These are phyloP conservation scores for Amphimallon solstitiale DNA, from an alignment of 2,888 invertebrate species.

Conservation along the genomic window DNA sequence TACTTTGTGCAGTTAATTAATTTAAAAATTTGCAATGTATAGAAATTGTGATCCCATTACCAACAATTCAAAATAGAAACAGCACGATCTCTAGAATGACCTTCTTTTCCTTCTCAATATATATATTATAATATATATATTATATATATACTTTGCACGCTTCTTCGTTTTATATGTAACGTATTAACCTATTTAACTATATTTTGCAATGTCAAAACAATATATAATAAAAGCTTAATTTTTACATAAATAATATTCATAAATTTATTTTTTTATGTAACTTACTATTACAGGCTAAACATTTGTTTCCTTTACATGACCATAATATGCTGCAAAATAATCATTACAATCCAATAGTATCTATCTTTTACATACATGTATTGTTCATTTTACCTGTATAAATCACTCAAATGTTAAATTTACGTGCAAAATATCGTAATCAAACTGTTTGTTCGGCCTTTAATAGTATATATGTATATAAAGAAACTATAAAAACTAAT, in stretches of 20 bases:
- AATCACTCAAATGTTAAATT: background rate
- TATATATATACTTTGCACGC: slow-evolving; percentile 33
- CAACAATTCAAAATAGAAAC: slow-evolving; percentile 37
- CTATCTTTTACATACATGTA: slow-evolving; percentile 6
- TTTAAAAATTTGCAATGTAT: slow-evolving; percentile 35
- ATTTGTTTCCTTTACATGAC: slow-evolving; percentile 15
- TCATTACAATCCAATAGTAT: slow-evolving; percentile 12
- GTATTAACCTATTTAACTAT: slow-evolving; percentile 28
- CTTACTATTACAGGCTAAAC: slow-evolving; percentile 40
- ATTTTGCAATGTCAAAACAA: slow-evolving; percentile 37
- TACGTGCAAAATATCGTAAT: slow-evolving; percentile 10
- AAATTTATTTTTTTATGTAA: slow-evolving; percentile 32
- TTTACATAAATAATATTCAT: slow-evolving; percentile 38
- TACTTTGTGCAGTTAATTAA: slow-evolving; percentile 53
- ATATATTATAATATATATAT: slow-evolving; percentile 30
- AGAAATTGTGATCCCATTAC: slow-evolving; percentile 37
- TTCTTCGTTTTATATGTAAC: slow-evolving; percentile 26
- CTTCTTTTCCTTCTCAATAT: slow-evolving; percentile 20
- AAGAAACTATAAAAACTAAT: slow-evolving; percentile 32
- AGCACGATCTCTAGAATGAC: slow-evolving; percentile 22
- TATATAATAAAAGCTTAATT: slow-evolving; percentile 39
- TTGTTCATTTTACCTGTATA: background rate
- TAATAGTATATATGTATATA: slow-evolving; percentile 35
- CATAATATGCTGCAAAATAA: slow-evolving; percentile 8
- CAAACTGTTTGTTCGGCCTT: slow-evolving; percentile 36